Evolutionary conservation across 1,140 invertebrate genomes (phyloP), one percentile per base, ranked within the genome.

Genomic region (Neodiprion pinetum): DNA sequence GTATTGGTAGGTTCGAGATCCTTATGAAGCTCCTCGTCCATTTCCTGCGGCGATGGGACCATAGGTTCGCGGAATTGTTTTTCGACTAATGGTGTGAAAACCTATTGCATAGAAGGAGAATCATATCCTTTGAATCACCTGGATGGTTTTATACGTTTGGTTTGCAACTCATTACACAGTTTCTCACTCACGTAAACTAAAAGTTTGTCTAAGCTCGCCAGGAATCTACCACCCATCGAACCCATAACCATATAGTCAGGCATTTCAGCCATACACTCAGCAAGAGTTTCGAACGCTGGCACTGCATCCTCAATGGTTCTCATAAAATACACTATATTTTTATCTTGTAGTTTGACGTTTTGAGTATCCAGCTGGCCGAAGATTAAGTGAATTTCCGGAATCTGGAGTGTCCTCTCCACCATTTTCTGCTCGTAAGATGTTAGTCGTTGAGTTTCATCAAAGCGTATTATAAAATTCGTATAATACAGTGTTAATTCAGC

Each of bases 241-340:
- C 93, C 94, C 28, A 93, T 81, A 0, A 93, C 82, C 3, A 95
- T 85, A 79, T 93, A 91, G 69, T 90, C 84, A 0, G 93, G 90
- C 89, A 95, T 94, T 77, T 90, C 83, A 0, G 85, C 84, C 49
- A 87, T 80, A 48, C 92, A 92, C 48, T 91, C 87, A 17, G 89
- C 80, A 47, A 84, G 77, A 7, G 87, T 85, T 17, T 89, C 85
- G 74, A 90, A 92, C 11, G 70, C 82, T 0, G 92, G 93, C 67
- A 94, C 86, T 7, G 89, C 88, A 40, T 91, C 87, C 40, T 91
- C 91, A 9, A 84, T 87, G n/a, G 84, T 85, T 66, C 94, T 89
- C 74, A 94, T 79, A 71, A 95, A 90, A 81, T 94, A 96, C 0
- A 94, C 85, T 76, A 93, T 91, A 71, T 91, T 90, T 0, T 86